Conservation (phyloP, 2,113 vertebrate species). For the Urocitellus parryii region DNA sequence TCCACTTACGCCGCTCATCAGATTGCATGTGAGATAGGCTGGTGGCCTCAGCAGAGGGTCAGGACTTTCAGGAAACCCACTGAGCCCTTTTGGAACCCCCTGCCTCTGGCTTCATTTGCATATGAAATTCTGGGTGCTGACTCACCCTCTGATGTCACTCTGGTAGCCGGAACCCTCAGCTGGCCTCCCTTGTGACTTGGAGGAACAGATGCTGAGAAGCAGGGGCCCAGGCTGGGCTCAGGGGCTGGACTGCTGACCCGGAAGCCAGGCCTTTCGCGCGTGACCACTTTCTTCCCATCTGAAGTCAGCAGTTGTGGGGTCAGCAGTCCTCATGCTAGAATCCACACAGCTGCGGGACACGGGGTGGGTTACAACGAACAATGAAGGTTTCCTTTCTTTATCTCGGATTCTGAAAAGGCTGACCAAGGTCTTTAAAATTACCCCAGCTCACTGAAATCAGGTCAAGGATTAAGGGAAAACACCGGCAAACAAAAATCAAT, state of each 20-base stretch:
- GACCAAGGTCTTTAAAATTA: background rate
- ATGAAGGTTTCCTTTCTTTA: background rate
- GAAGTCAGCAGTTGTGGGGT: background rate
- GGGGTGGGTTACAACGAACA: background rate
- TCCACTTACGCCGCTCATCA: background rate
- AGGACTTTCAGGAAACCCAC: conserved; percentile 1
- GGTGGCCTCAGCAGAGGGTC: no score
- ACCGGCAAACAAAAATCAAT: conserved; percentile 41
- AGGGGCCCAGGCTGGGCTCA: background rate
- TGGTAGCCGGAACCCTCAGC: background rate
- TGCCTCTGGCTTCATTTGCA: background rate
- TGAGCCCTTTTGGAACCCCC: background rate
- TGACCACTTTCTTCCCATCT: background rate
- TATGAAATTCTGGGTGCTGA: background rate
- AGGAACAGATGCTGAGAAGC: background rate
- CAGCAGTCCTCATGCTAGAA: background rate
- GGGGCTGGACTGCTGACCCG: background rate
- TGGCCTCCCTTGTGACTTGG: background rate
- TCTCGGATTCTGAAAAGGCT: conserved; percentile 24
- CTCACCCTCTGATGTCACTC: background rate
- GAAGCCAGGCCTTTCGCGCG: background rate
- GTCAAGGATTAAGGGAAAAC: conserved; percentile 36
- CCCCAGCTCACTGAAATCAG: background rate
- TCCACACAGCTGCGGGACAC: background rate
- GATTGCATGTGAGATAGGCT: background rate